Evolutionary conservation across 2,888 invertebrate genomes (phyloP), one percentile per base, ranked within the genome.

Genomic region (Scelioninae gen. 1): DNA sequence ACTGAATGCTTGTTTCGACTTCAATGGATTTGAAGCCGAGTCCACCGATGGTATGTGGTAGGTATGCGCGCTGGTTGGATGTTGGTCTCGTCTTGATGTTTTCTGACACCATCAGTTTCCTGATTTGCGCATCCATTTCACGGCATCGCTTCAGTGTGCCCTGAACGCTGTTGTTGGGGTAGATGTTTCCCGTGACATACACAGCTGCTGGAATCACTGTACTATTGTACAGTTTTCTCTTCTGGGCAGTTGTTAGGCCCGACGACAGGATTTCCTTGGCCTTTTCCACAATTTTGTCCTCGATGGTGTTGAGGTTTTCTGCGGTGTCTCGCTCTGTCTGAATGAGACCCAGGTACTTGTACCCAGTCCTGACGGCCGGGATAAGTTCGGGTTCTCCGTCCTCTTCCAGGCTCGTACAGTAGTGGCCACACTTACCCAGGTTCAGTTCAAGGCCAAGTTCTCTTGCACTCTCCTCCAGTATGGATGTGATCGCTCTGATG

Each of bases 41-140:
- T 11, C 60, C 60, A 5, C 60, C 60, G 29, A 60, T 60, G 11
- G 8, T 29, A n/a, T 60, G 60, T n/a, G 60, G 60, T 6, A 60
- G 45, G n/a, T 60, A 58, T 34, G 31, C 29, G 7, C 53, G 29
- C 11, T 53, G 53, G 29, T 53, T 53, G 5, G 53, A 53, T 1
- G 56, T 56, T 4, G 56, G 56, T n/a, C 56, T 5, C 8, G 34
- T 10, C 38, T 56, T 56, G 34, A 56, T 38, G 56, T 56, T 56
- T 10, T 34, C 13, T 15, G 7, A 7, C 5, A 56, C 56, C 56
- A 56, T 56, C 56, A 34, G 6, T 34, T 56, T 56, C 15, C 56
- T n/a, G 9, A 56, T 56, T 8, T 34, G 9, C 6, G 11, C 1
- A 15, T 56, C 56, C 15, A 56, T 7, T 7, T 56, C 56, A 8